Conservation (phyloP, 2,113 vertebrate genomes). For the Fukomys damarensis region DNA sequence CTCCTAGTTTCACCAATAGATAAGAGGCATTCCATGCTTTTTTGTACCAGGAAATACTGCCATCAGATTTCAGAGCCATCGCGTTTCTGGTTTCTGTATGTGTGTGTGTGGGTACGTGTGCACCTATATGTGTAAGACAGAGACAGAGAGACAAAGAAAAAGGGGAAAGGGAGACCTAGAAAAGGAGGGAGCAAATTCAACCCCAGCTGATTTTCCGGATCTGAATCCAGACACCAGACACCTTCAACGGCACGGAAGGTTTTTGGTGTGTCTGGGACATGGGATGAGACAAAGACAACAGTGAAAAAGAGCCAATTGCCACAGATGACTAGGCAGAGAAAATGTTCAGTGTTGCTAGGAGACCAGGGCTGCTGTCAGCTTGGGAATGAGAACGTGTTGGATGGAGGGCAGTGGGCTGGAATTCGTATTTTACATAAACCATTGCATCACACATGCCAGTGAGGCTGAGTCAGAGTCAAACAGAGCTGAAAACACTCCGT, state of each 20-base stretch:
- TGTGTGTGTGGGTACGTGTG: neutral
- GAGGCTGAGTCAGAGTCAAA: conserved; percentile 61
- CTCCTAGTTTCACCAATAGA: neutral
- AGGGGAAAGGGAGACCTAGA: neutral
- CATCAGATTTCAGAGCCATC: neutral
- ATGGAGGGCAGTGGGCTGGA: conserved; percentile 64
- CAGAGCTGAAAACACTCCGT: neutral
- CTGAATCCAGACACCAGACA: neutral
- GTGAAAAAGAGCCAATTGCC: conserved; percentile 51
- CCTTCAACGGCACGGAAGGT: neutral
- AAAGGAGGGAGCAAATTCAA: neutral
- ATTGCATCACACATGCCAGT: conserved; percentile 57
- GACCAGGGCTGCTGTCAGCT: conserved; percentile 49
- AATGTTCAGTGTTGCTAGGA: conserved; percentile 74
- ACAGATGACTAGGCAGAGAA: conserved; percentile 73
- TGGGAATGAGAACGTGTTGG: conserved; percentile 53
- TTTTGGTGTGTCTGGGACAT: conserved; percentile 23
- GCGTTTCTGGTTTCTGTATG: neutral
- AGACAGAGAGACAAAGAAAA: neutral
- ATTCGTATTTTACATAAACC: conserved; percentile 56
- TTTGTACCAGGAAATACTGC: neutral
- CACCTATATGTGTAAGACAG: neutral
- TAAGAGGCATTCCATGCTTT: neutral
- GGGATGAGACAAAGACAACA: neutral
- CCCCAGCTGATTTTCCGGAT: conserved; percentile 15